phyloP scores from a whole-genome alignment of 2,113 vertebrate species.

The Sigmodon hispidus region DNA sequence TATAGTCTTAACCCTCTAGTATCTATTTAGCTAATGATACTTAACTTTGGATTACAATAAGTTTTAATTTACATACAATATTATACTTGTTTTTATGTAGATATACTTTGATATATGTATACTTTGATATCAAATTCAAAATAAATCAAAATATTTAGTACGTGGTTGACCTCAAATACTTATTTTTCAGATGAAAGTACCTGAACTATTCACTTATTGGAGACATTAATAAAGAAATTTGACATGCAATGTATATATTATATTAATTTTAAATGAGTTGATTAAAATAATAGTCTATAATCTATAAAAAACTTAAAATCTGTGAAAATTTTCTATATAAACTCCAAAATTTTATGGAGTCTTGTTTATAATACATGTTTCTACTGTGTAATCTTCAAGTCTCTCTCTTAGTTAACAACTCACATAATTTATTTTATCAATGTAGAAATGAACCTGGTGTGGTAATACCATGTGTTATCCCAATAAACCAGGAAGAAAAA shows the following conservation, averaged over 20 bases:
- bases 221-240: neutral
- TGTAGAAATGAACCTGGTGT: neutral
- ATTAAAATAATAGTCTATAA: neutral
- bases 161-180: neutral
- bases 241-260: neutral
- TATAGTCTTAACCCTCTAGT: neutral
- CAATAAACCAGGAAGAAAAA: neutral
- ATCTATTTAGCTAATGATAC: neutral
- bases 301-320: neutral
- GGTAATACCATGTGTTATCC: neutral
- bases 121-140: no score
- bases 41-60: neutral
- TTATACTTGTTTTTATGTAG: neutral
- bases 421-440: neutral
- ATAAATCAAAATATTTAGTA: neutral
- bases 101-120: neutral
- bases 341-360: neutral
- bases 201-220: neutral
- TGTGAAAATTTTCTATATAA: neutral
- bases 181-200: neutral
- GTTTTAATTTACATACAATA: neutral
- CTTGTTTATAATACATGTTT: neutral
- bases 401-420: neutral
- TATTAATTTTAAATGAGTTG: neutral
- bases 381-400: no score